Percentiles rank a stretch among this genome's conserved stretches.
Evolutionary conservation across 2,113 vertebrate species (phyloP).

Genomic region (Castor canadensis): DNA sequence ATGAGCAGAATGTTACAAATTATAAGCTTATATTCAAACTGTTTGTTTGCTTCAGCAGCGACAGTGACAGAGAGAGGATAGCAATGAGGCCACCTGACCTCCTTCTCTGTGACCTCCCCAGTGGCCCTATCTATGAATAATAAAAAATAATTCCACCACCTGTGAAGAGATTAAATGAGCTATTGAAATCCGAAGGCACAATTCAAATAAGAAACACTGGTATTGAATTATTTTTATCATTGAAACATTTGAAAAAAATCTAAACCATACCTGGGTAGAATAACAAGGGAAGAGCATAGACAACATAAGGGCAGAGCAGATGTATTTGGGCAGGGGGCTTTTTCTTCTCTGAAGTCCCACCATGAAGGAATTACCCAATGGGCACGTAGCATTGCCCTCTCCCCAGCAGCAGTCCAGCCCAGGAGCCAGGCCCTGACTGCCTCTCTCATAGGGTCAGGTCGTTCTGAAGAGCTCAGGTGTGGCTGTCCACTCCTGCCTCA

Average conservation of each 20-base stretch:
- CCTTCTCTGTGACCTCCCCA: background rate
- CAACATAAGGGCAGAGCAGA: background rate
- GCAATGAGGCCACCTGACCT: background rate
- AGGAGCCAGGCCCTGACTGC: background rate
- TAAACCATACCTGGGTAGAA: background rate
- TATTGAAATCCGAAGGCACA: background rate
- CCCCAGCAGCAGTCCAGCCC: too few relatives aligned
- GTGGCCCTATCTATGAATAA: background rate
- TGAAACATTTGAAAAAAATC: background rate
- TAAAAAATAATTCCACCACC: background rate
- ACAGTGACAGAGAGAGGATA: background rate
- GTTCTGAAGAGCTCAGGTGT: background rate
- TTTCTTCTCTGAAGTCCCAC: background rate
- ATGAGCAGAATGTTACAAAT: background rate
- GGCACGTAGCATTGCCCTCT: accelerated
- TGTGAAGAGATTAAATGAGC: background rate
- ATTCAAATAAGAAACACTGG: background rate
- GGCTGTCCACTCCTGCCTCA: background rate
- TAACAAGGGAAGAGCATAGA: too few relatives aligned
- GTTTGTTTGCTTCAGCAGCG: background rate
- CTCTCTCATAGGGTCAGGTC: background rate
- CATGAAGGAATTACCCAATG: background rate
- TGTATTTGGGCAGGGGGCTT: background rate
- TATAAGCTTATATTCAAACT: background rate
- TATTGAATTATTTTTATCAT: too few relatives aligned